These are phyloP conservation scores for Pangasius macronema DNA, from an alignment of 2,797 vertebrate genomes.

Conservation along the genomic window DNA sequence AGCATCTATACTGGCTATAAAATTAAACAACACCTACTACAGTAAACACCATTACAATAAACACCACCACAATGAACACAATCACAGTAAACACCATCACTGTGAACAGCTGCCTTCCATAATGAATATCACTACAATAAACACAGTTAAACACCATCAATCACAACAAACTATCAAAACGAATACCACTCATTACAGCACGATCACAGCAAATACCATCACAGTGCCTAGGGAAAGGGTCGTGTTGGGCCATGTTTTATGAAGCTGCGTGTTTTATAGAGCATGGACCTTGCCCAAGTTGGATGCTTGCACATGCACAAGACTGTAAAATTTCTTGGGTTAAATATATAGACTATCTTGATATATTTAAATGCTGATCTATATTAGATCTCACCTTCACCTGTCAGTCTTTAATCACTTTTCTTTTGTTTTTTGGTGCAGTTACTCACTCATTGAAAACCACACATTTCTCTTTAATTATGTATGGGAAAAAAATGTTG, in stretches of 20 bases:
- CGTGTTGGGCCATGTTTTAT: background rate
- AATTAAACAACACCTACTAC: too few species aligned
- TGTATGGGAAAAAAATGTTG: conserved; percentile 72
- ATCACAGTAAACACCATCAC: background rate
- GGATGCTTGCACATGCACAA: background rate
- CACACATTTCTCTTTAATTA: conserved; percentile 81
- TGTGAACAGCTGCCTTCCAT: background rate
- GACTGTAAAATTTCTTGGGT: background rate
- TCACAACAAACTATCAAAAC: background rate
- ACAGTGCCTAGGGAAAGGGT: background rate
- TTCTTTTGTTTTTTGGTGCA: conserved; percentile 62
- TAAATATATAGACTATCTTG: conserved; percentile 20
- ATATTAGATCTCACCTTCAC: conserved; percentile 16
- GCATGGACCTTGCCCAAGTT: conserved; percentile 3
- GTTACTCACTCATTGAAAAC: conserved; percentile 68
- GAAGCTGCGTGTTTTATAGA: conserved; percentile 12
- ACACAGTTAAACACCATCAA: background rate
- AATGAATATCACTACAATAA: background rate
- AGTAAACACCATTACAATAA: too few species aligned
- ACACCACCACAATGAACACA: too few species aligned
- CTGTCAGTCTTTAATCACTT: conserved; percentile 21
- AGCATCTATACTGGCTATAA: too few species aligned
- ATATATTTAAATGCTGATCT: conserved; percentile 18
- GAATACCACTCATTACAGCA: background rate
- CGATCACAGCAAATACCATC: background rate